Percentiles rank a stretch among this genome's conserved stretches.
Conservation (phyloP, 2,113 vertebrate species). For the Mus pahari region DNA sequence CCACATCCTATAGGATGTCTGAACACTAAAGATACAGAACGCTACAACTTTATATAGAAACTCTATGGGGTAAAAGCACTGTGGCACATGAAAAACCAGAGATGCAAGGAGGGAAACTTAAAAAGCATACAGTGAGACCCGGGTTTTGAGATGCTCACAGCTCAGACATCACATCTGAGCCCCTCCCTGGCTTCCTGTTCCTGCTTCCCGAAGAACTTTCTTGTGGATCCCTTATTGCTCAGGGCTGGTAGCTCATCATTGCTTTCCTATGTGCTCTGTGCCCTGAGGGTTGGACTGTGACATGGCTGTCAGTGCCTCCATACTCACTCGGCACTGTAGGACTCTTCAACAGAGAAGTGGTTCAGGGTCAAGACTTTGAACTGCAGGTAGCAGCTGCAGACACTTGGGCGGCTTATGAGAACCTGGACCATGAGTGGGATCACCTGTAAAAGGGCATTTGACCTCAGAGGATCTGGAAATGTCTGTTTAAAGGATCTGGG, state of each 20-base stretch:
- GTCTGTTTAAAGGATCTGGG: not conserved
- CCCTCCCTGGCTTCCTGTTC: not conserved
- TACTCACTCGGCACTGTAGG: not conserved
- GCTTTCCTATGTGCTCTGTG: not conserved
- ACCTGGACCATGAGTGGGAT: not conserved
- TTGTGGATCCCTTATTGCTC: not conserved
- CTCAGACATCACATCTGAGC: accelerated
- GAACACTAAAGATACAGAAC: accelerated
- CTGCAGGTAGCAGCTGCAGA: not conserved
- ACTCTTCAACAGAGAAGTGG: not conserved
- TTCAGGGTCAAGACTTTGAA: not conserved
- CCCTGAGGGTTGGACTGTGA: not conserved
- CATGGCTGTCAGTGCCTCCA: not conserved
- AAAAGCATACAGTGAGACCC: not conserved
- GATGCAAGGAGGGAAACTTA: not conserved
- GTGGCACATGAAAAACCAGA: not conserved
- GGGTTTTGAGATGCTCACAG: not conserved
- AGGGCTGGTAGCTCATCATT: not conserved
- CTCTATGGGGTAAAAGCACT: not conserved
- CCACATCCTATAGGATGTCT: accelerated
- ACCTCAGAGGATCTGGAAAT: not conserved
- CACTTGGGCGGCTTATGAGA: not conserved
- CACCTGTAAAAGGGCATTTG: not conserved
- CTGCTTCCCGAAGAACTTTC: too few relatives aligned
- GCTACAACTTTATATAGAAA: accelerated